A percentile compares a stretch with the other conserved stretches of the same genome.
These are phyloP conservation scores for Sitta europaea DNA, from an alignment of 2,113 vertebrate species.

Conservation along the genomic window DNA sequence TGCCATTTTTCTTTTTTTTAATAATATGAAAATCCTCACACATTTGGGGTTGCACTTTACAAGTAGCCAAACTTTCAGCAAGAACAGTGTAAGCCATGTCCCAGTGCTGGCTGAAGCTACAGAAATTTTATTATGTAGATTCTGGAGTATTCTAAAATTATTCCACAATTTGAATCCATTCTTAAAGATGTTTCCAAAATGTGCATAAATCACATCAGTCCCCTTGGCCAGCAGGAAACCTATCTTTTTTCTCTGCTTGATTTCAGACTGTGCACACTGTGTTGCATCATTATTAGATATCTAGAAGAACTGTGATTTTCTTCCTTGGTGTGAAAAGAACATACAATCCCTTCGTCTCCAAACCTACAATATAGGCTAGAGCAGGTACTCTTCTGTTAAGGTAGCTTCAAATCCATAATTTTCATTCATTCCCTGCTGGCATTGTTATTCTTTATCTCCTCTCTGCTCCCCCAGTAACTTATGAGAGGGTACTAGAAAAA, in stretches of 20 bases:
- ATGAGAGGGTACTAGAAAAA: neutral
- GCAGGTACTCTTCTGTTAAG: neutral
- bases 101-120: neutral
- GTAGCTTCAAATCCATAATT: conserved; percentile 13
- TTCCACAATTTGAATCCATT: neutral
- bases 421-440: conserved; percentile 9
- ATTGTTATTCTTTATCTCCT: neutral
- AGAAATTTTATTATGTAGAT: neutral
- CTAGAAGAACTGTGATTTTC: conserved; percentile 41
- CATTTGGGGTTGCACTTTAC: neutral
- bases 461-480: neutral
- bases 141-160: neutral
- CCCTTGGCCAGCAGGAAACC: conserved; percentile 6
- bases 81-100: neutral
- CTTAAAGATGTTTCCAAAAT: neutral
- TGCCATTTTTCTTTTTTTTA: neutral
- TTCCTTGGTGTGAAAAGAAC: conserved; percentile 59
- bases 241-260: conserved; percentile 42
- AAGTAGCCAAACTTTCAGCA: neutral
- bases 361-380: conserved; percentile 17
- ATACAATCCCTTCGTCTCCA: conserved; percentile 43
- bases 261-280: conserved; percentile 25
- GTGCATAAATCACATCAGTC: neutral
- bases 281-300: conserved; percentile 25
- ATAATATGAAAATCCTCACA: neutral